Base-by-base conservation (phyloP, 2,888 invertebrate genomes). In the Polietes domitor region DNA sequence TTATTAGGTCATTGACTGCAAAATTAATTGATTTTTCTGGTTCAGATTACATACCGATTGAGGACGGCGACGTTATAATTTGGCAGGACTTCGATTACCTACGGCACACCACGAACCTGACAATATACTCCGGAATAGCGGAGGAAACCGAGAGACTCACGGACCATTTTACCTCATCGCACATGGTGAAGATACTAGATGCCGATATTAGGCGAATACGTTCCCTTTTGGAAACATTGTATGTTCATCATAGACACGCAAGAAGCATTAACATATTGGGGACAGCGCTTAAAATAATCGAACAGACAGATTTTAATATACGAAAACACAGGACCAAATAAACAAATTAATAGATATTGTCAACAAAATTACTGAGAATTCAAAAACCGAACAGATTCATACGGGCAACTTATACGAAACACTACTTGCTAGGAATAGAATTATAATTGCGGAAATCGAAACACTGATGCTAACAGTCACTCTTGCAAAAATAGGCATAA, bases 381-480 rank as follows among this genome's bases (percentile, higher is more conserved):
- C n/a, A n/a, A 74, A 74, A 71, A 43, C 15, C 15, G 17, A 68
- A 55, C 65, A 81, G 17, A 73, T 72, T 32, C 58, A 81, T 41
- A 81, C 82, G 41, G 70, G 37, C 2, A 63, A 80, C 21, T 47
- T 82, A 12, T 82, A 80, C 26, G 77, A 85, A 55, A 82, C 26
- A 17, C 28, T 85, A 61, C 61, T 81, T 17, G 68, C 78, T 9
- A 80, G 80, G n/a, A 70, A 81, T 71, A 83, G 74, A 63, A 82
- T 85, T 3, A 47, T 26, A 24, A 61, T 61, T 24, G 15, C 58
- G 2, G 58, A 61, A 61, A 55, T 55, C 12, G 21, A 55, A 55
- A 17, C 55, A 24, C 28, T 55, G 12, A 24, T 55, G 55, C 24
- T 55, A 17, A 21, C 19, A 19, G 28, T 21, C 24, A 55, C 55